A percentile compares a stretch with the other conserved stretches of the same genome.
Evolutionary conservation across 2,797 vertebrate species (phyloP).

Genomic region (Poecilia gillii): DNA sequence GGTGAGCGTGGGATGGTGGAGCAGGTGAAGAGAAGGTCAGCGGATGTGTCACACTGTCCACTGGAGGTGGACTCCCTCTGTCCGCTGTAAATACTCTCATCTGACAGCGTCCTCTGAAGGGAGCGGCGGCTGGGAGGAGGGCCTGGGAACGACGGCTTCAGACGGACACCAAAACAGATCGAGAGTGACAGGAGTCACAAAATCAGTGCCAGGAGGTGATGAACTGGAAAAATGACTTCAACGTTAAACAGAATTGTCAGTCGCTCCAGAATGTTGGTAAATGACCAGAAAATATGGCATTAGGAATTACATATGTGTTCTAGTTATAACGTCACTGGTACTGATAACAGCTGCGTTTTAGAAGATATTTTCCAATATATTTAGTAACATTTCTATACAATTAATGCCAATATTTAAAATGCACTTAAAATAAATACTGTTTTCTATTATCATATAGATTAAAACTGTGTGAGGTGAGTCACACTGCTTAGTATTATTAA

Average conservation of each 20-base stretch:
- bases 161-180: constrained; percentile 44
- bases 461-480: not conserved
- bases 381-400: not conserved
- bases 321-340: not conserved
- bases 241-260: not conserved
- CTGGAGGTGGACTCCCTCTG: constrained; percentile 88
- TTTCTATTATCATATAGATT: not conserved
- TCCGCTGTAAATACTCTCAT: constrained; percentile 97
- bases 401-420: not conserved
- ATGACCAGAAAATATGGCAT: not conserved
- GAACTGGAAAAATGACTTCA: not conserved
- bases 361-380: not conserved
- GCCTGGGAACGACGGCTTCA: constrained; percentile 87
- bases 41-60: constrained; percentile 86
- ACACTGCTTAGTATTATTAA: not conserved
- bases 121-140: constrained; percentile 86
- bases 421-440: not conserved
- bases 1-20: constrained; percentile 90
- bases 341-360: not conserved
- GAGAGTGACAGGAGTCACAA: not conserved
- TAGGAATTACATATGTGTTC: not conserved
- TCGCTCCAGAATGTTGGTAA: not conserved
- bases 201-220: not conserved
- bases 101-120: constrained; percentile 94
- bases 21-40: constrained; percentile 92